These are phyloP conservation scores for Cryptocheilus praepositus DNA, from an alignment of 2,888 invertebrate genomes.

Conservation along the genomic window DNA sequence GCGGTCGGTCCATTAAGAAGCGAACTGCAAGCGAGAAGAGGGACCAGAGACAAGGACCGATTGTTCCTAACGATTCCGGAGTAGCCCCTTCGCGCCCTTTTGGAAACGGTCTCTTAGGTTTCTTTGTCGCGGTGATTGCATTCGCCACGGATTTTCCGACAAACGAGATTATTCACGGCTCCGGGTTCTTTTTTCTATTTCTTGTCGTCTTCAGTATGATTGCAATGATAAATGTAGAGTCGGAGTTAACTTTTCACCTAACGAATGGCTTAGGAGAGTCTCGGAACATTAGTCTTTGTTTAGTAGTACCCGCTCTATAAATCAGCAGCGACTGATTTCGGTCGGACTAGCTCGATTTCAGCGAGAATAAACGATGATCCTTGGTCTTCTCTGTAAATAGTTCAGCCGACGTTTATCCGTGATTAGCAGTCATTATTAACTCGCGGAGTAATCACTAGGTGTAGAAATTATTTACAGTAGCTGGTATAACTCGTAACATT, in stretches of 20 bases:
- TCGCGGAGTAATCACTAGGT: no score
- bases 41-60: neutral
- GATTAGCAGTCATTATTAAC: neutral
- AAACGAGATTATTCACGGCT: slow-evolving; percentile 52
- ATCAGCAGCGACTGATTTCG: slow-evolving; percentile 19
- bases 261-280: no score
- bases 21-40: neutral
- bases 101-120: slow-evolving; percentile 22
- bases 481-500: no score
- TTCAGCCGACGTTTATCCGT: slow-evolving; percentile 1
- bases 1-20: no score
- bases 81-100: slow-evolving; percentile 1
- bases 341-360: slow-evolving; percentile 19
- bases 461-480: no score
- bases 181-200: slow-evolving; percentile 1
- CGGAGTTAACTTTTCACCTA: no score
- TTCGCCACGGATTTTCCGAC: slow-evolving; percentile 63
- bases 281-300: slow-evolving; percentile 33
- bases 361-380: slow-evolving; percentile 7
- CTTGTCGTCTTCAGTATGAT: no score
- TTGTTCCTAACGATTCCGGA: no score
- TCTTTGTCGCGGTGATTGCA: slow-evolving; percentile 58
- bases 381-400: neutral
- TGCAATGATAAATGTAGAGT: no score
- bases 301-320: slow-evolving; percentile 30